Evolutionary conservation across 2,888 invertebrate species (phyloP), one percentile per base, ranked within the genome.

Genomic region (Erebia ligea): DNA sequence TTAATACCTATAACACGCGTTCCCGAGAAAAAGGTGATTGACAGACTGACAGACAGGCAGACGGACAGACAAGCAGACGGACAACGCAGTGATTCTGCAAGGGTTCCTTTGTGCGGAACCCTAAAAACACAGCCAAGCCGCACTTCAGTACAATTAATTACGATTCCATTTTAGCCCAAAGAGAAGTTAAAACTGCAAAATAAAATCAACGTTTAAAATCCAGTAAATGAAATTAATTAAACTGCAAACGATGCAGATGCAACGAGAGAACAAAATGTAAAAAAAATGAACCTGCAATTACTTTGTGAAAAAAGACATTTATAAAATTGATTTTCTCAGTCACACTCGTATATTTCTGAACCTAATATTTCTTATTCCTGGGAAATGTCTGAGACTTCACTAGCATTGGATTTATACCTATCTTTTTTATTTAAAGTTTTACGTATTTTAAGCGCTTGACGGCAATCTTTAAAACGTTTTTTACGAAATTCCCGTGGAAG

Each of bases 221-320:
- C 15, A 21, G 25, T n/a, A n/a, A 50, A 40, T 54, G 64, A 65
- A 52, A 54, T 40, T 50, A 65, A 65, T 65, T 54, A 61, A 61
- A 45, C 45, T 19, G 21, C 61, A 45, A 61, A 45, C 61, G 59
- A 59, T 6, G 59, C n/a, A 8, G 34, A 34, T 9, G n/a, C n/a
- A 2, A 17, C 52, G 54, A 19, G 17, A 45, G 17, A 25, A 25
- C 4, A 57, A 21, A 57, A 42, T 19, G 59, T 13, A 42, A 19
- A 61, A 42, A 59, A 42, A 11, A 40, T 59, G 9, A 61, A 40
- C 42, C 11, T 61, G 42, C 19, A 45, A 6, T 56, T 21, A 57
- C 25, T 57, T 57, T 5, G 45, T 19, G 6, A 58, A 25, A 58
- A 40, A 40, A 17, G 40, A 40, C 40, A n/a, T 61, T 42, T n/a